Conservation (phyloP, 2,888 invertebrate species). For the Tiliacea aurago region DNA sequence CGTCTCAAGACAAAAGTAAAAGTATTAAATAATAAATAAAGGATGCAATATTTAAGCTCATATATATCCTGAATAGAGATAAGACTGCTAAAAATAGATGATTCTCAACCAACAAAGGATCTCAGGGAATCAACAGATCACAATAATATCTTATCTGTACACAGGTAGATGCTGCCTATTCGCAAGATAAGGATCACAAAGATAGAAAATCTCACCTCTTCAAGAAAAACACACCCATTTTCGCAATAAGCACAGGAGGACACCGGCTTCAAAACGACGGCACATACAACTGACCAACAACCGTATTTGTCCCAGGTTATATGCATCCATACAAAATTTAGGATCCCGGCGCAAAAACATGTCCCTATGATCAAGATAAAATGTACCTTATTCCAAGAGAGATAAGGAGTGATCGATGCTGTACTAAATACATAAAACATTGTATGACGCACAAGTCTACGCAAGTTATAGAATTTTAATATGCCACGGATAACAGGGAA, state of each 20-base stretch:
- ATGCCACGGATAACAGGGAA: constrained; percentile 69
- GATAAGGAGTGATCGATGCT: constrained; percentile 69
- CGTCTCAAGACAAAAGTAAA: too few species aligned
- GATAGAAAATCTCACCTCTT: constrained; percentile 76
- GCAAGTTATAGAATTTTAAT: constrained; percentile 86
- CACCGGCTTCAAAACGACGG: constrained; percentile 68
- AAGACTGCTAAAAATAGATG: neutral
- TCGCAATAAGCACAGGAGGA: constrained; percentile 61
- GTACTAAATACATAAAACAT: constrained; percentile 85
- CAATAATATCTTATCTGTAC: constrained; percentile 18
- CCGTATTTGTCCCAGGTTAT: constrained; percentile 78
- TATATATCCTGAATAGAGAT: neutral
- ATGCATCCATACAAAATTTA: constrained; percentile 78
- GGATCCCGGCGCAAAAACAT: constrained; percentile 71
- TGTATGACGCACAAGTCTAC: constrained; percentile 78
- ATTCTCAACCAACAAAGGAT: constrained; percentile 10
- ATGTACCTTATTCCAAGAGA: constrained; percentile 69
- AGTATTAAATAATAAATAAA: neutral
- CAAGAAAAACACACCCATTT: constrained; percentile 82
- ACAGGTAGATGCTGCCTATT: neutral
- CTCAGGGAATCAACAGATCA: neutral
- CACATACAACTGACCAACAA: constrained; percentile 77
- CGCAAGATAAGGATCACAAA: constrained; percentile 21
- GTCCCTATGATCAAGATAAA: constrained; percentile 64
- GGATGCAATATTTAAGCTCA: neutral